These are phyloP conservation scores for Phyllostomus hastatus DNA, from an alignment of 2,113 vertebrate species.

Conservation along the genomic window DNA sequence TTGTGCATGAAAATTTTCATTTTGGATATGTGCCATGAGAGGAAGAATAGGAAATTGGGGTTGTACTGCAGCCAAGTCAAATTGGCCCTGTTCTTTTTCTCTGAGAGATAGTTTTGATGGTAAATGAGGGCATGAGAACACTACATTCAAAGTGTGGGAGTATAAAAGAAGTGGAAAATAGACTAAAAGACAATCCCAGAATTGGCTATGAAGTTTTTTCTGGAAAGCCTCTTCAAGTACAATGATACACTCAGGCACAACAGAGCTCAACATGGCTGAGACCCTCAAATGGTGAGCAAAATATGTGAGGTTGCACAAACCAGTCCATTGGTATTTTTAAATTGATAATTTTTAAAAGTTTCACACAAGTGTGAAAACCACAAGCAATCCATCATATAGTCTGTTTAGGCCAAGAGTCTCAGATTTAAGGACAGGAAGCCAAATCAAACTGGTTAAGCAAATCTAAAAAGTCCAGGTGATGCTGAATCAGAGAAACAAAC, in stretches of 20 bases:
- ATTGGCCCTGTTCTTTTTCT: background rate
- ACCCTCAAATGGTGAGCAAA: background rate
- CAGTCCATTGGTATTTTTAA: background rate
- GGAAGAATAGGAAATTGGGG: slow-evolving; percentile 34
- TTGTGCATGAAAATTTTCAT: slow-evolving; percentile 61
- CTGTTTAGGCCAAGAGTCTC: background rate
- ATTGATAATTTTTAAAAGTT: background rate
- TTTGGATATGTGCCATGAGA: slow-evolving; percentile 55
- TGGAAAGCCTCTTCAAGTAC: background rate
- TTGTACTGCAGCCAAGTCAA: slow-evolving; percentile 22
- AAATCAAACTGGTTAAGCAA: background rate
- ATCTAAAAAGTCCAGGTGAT: background rate
- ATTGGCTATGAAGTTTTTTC: background rate
- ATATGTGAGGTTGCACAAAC: background rate
- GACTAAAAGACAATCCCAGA: background rate
- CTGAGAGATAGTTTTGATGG: background rate
- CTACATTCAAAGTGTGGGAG: background rate
- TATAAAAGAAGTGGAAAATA: background rate
- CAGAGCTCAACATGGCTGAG: background rate
- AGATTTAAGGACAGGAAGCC: background rate
- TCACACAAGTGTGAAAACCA: background rate
- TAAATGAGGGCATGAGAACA: background rate
- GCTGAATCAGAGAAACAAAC: background rate
- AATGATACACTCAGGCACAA: background rate
- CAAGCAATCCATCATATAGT: background rate